Evolutionary conservation across 2,113 vertebrate species (phyloP).

Genomic region (Alouatta palliata): DNA sequence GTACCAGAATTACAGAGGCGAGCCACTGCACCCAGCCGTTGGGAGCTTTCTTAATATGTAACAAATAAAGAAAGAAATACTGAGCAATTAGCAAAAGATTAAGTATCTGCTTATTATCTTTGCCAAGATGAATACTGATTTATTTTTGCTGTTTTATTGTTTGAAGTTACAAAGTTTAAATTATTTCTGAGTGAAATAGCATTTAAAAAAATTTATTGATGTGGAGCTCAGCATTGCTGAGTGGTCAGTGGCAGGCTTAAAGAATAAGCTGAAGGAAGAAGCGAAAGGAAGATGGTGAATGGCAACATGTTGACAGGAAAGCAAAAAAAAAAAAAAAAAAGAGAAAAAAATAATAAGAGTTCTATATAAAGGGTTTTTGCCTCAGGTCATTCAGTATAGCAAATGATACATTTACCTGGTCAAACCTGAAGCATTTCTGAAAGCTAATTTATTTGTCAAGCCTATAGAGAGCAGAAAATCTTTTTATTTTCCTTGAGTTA

Average conservation of each 20-base stretch:
- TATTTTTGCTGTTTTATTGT: background rate
- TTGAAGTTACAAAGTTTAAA: background rate
- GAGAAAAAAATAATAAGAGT: background rate
- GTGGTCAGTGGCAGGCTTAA: background rate
- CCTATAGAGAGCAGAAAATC: background rate
- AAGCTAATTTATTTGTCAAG: background rate
- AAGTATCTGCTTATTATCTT: background rate
- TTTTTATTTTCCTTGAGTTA: background rate
- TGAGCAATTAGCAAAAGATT: background rate
- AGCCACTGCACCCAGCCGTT: background rate
- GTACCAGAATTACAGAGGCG: no score
- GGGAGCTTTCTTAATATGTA: constrained; percentile 17
- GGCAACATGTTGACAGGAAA: rapidly evolving
- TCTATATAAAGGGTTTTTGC: background rate
- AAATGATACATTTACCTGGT: background rate
- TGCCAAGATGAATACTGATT: constrained; percentile 4
- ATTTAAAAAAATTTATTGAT: background rate
- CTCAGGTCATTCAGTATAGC: background rate
- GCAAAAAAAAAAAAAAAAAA: background rate
- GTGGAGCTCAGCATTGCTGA: background rate
- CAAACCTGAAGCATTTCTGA: background rate
- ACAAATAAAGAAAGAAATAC: constrained; percentile 26
- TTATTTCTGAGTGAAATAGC: background rate
- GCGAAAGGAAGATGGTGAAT: background rate
- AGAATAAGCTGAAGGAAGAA: background rate